Evolutionary conservation across 2,113 vertebrate genomes (phyloP), one percentile per base, ranked within the genome.

Genomic region (Empidonax alnorum): DNA sequence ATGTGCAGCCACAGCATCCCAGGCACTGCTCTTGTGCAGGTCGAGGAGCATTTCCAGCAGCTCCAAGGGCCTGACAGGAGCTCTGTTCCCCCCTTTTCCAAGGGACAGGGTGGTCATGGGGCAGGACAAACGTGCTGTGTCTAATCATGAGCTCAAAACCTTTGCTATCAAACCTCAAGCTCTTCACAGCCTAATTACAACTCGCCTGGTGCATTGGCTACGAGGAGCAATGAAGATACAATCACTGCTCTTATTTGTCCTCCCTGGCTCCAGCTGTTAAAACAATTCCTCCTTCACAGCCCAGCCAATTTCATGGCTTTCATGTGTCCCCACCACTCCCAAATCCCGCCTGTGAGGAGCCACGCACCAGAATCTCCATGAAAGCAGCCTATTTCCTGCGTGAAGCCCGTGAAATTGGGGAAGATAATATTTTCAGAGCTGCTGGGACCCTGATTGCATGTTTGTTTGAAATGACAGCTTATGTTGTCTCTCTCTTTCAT

Each of bases 381-480:
- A 97, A 97, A 94, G 79, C 94, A 93, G 94, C 91, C 96, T 8
- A 72, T 90, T 91, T 96, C 97, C 95, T 84, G 90, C 89, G n/a
- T 90, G 97, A 96, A 92, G 94, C 96, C 96, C 91, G 52, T 97
- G 97, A 98, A 98, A 98, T 98, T 91, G 97, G 97, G 97, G 91
- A 97, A 97, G 97, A 97, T 97, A 91, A 49, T 84, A 90, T 97
- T 97, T 97, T 82, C 94, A 94, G 97, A 95, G 73, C 94, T 73
- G 95, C 97, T 75, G 94, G 93, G 79, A 42, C 90, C 96, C 96
- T 98, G 98, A 98, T 97, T 97, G 97, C 97, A 55, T 98, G 97
- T 98, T 98, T 98, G 97, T 97, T 98, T 97, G 97, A 97, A 95
- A 97, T 97, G 97, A 96, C 97, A 97, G 97, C 97, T 97, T 97